Evolutionary conservation across 1,140 invertebrate species (phyloP), one percentile per base, ranked within the genome.

Genomic region (Charaxes varanes): DNA sequence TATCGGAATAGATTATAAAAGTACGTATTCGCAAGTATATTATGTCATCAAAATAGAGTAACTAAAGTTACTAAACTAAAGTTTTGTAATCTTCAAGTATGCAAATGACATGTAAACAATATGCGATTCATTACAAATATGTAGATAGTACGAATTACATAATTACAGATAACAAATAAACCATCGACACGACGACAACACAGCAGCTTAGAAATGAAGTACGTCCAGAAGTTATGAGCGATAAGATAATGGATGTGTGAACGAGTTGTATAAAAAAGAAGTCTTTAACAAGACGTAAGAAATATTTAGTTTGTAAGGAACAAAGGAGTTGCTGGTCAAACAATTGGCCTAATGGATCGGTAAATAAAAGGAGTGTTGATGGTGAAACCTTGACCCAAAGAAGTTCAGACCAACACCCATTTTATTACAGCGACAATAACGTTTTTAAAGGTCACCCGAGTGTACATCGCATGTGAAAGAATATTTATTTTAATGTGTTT

Each of bases 351-450:
- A 76, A 72, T 72, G 64, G 68, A 44, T 53, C 37, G 47, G 62
- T 56, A 71, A 71, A 70, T 60, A 69, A 53, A 54, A 71, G 59
- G 61, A 62, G 64, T 33, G 58, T 53, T 62, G 53, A 54, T 33
- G 44, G 26, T 41, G 36, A 27, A 45, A 63, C 72, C 72, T 74
- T 74, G 69, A 69, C 65, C 69, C 46, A 45, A 47, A 44, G 42
- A 44, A 45, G 31, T 38, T 41, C 36, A 48, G 43, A 45, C 41
- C 47, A 43, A 13, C 31, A 47, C 28, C 28, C 43, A 18, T 32
- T 47, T 33, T 47, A 51, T 45, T 31, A 46, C 14, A 14, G 30
- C 10, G 11, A 30, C 15, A 22, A 35, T 34, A 50, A 40, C 30
- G 26, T 6, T 17, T 28, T 32, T 26, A 37, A 26, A 35, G 17